phyloP scores from a whole-genome alignment of 2,888 invertebrate species.

The Yponomeuta cagnagella region DNA sequence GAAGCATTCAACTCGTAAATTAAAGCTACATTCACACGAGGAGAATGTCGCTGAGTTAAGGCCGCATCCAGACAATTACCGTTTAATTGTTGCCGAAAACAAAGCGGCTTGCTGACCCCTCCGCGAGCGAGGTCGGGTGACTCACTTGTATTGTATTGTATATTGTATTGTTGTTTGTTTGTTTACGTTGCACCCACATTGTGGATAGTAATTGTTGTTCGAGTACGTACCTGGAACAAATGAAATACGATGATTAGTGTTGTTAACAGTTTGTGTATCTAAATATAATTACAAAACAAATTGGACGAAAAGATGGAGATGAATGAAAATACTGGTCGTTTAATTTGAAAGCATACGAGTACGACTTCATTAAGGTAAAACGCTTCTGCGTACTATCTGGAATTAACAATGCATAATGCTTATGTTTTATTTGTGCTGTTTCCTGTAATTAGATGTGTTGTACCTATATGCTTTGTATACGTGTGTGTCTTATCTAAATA shows the following conservation, averaged over 20 bases:
- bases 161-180: not conserved
- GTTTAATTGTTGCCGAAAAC: slow-evolving; percentile 1
- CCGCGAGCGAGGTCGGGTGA: not conserved
- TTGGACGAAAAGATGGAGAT: no score
- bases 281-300: no score
- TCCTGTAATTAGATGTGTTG: no score
- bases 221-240: not conserved
- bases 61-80: not conserved
- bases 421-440: no score
- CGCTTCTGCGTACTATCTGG: no score
- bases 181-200: not conserved
- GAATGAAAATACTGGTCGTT: no score
- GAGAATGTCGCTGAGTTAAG: not conserved
- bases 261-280: not conserved
- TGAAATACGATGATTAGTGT: not conserved
- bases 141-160: not conserved
- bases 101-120: not conserved
- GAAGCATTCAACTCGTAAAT: not conserved
- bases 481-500: no score
- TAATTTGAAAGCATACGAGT: no score
- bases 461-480: no score
- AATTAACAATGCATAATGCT: no score
- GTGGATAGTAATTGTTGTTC: not conserved
- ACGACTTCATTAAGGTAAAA: no score
- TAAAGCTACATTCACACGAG: not conserved